A percentile compares a stretch with the other conserved stretches of the same genome.
Evolutionary conservation across 2,797 vertebrate species (phyloP).

Genomic region (Dryobates pubescens): DNA sequence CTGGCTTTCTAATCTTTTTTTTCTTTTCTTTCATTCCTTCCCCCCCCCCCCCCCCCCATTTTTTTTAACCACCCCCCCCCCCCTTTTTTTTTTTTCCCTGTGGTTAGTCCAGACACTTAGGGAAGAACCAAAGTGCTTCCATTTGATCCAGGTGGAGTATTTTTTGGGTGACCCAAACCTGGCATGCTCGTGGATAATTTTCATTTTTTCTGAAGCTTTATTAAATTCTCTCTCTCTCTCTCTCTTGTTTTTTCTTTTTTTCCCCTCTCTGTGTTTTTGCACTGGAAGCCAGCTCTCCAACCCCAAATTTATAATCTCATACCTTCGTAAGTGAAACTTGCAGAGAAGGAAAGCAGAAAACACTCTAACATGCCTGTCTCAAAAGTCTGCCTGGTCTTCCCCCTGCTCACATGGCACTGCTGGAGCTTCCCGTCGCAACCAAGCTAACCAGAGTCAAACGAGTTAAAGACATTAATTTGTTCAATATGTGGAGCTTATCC

Average conservation of each 20-base stretch:
- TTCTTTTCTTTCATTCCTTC: background rate
- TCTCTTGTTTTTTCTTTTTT: background rate
- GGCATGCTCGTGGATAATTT: background rate
- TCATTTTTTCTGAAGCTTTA: background rate
- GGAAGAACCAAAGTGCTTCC: background rate
- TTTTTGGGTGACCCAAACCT: background rate
- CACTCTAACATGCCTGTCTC: background rate
- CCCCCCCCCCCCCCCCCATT: no score
- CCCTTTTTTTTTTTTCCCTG: background rate
- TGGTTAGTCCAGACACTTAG: background rate
- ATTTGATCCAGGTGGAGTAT: background rate
- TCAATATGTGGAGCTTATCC: constrained; percentile 21
- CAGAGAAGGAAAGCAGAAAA: background rate
- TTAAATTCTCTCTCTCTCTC: background rate
- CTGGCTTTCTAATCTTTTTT: background rate
- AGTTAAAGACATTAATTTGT: constrained; percentile 58
- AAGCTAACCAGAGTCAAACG: constrained; percentile 45
- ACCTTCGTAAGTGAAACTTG: background rate
- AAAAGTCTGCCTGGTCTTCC: background rate
- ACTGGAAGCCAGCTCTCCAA: background rate
- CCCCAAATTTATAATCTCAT: background rate
- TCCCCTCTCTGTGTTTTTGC: background rate
- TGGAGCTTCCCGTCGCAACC: background rate
- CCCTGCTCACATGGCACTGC: background rate
- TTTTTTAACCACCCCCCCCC: no score